Conservation (phyloP, 2,113 vertebrate species). For the Prietella phreatophila region DNA sequence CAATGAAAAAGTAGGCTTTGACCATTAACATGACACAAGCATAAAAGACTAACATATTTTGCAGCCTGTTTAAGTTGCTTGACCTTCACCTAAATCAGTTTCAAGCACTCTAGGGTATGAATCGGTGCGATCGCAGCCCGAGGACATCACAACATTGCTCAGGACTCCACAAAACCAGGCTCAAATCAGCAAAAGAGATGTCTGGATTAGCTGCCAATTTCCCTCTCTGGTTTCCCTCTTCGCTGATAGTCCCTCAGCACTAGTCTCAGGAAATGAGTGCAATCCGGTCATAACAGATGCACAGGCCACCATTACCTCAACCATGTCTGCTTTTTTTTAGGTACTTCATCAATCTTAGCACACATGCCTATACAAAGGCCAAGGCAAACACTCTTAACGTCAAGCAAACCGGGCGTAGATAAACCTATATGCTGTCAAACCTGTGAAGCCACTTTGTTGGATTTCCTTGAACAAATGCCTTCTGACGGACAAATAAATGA, state of each 20-base stretch:
- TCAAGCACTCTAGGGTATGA: not conserved
- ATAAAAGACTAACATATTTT: constrained; percentile 10
- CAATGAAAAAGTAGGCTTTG: not conserved
- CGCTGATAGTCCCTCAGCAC: constrained; percentile 17
- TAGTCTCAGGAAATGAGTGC: constrained; percentile 41
- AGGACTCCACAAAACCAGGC: constrained; percentile 12
- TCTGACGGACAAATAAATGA: not conserved
- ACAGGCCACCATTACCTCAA: constrained; percentile 43
- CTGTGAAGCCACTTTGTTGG: not conserved
- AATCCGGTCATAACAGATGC: constrained; percentile 27
- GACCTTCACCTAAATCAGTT: not conserved
- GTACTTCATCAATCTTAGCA: not conserved
- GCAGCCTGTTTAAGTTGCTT: not conserved
- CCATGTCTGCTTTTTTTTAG: constrained; percentile 18
- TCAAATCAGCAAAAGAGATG: not conserved
- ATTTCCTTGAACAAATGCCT: not conserved
- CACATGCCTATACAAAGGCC: constrained; percentile 26
- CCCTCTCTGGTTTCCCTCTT: constrained; percentile 42
- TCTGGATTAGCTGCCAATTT: constrained; percentile 43
- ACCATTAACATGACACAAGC: not conserved
- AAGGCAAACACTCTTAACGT: not conserved
- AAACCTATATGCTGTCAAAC: not conserved
- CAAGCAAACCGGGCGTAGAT: not conserved
- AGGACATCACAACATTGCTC: not conserved
- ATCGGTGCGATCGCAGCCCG: not conserved